Base-by-base conservation (phyloP, 53 echinoderm and acorn worm species). In the Paracentrotus lividus region DNA sequence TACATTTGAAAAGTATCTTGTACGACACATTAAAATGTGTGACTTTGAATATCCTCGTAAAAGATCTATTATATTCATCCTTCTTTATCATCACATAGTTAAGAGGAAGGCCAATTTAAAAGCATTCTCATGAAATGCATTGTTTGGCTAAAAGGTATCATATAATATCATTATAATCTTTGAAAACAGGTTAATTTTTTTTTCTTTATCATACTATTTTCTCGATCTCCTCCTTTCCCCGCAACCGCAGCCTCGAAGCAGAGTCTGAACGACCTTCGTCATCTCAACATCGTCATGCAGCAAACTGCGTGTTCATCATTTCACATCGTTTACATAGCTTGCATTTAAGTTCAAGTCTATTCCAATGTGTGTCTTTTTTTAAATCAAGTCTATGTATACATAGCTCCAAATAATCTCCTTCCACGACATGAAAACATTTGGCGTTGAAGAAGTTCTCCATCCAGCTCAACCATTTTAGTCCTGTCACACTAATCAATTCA, bases 91-190 rank as follows among this genome's bases (percentile, higher is more conserved):
- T 85, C 49, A 85, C n/a, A 33, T 85, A 21, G 36, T 85, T 49
- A 47, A 49, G 85, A 85, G 91, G 91, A 75, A 91, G 76, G 91
- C 91, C 76, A 75, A 75, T 91, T 76, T 91, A 91, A 91, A 91
- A 91, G 91, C 91, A 91, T 91, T 56, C 68, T 90, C 38, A n/a
- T 16, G 26, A 91, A 52, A 91, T 91, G 91, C 51, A 76, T 75
- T 52, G 45, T 75, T 91, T 76, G 91, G 91, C 76, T 91, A 91
- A 91, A 91, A 91, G 91, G 51, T 91, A 34, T 49, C 51, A 38
- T 75, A 91, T 75, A 69, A n/a, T 75, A 69, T 75, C 51, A 75
- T 75, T 75, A 91, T 61, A 65, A 66, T 69, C 54, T 91, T 34
- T 91, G 91, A 91, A 33, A 91, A 91, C 91, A 90, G 72, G 72